A percentile compares a stretch with the other conserved stretches of the same genome.
Evolutionary conservation across 2,113 vertebrate genomes (phyloP).

Genomic region (Cryptomyrus ogoouensis): DNA sequence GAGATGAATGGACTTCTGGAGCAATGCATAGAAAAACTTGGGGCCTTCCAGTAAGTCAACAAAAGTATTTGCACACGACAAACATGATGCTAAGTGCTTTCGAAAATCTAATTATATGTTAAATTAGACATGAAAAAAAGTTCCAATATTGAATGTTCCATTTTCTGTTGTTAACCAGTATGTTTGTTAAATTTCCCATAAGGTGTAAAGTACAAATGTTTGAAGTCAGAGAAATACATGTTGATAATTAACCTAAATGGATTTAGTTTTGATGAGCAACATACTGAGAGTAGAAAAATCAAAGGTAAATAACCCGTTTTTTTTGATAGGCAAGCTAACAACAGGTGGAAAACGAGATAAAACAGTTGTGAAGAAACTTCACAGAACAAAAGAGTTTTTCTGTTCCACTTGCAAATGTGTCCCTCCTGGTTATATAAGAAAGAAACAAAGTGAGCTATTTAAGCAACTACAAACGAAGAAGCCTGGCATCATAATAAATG

Average conservation of each 20-base stretch:
- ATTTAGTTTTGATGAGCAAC: not conserved
- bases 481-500: not conserved
- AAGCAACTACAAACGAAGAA: not conserved
- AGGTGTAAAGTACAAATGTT: not conserved
- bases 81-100: not conserved
- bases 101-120: not conserved
- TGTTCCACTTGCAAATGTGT: not conserved
- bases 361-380: not conserved
- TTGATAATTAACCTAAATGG: not conserved
- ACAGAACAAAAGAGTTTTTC: not conserved
- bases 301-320: not conserved
- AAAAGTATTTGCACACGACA: conserved; percentile 3
- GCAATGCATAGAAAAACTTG: not conserved
- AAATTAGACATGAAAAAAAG: not conserved
- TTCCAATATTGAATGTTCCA: conserved; percentile 9
- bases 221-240: not conserved
- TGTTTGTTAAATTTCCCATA: not conserved
- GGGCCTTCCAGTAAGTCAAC: conserved; percentile 6
- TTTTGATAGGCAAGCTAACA: not conserved
- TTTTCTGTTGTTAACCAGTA: not conserved
- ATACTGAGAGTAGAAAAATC: not conserved
- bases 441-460: not conserved
- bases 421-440: not conserved
- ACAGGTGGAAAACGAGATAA: not conserved
- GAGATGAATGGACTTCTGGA: not conserved